phyloP scores from a whole-genome alignment of 2,113 vertebrate genomes.

The Albula glossodonta region DNA sequence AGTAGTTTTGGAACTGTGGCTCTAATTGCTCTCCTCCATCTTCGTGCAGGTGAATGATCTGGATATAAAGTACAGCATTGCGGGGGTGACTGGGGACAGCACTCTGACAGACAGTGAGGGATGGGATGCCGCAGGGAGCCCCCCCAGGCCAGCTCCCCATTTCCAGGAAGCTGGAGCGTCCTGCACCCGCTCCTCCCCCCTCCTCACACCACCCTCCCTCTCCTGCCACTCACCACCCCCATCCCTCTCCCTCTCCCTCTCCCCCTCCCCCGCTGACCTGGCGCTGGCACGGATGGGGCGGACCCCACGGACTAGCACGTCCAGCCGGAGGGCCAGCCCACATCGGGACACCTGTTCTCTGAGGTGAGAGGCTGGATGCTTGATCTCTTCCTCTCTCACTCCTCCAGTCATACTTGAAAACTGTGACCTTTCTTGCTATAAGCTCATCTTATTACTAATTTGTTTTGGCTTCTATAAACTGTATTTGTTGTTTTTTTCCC shows the following conservation, averaged over 20 bases:
- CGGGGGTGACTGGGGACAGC: conserved; percentile 56
- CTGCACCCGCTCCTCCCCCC: conserved; percentile 44
- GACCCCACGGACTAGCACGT: conserved; percentile 51
- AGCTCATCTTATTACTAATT: neutral
- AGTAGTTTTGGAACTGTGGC: neutral
- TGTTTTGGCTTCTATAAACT: neutral
- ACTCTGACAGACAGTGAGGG: conserved; percentile 57
- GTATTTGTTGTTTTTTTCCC: no score
- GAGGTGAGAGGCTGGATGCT: conserved; percentile 55
- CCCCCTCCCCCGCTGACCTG: conserved; percentile 38
- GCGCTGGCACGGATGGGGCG: conserved; percentile 54
- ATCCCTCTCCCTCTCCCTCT: conserved; percentile 9
- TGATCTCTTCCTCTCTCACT: neutral
- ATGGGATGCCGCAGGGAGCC: conserved; percentile 34
- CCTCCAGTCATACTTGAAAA: neutral
- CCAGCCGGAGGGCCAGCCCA: conserved; percentile 54
- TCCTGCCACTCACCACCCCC: conserved; percentile 34
- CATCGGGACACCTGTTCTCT: conserved; percentile 58
- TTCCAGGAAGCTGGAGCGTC: neutral
- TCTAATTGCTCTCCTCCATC: conserved; percentile 14
- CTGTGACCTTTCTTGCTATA: neutral
- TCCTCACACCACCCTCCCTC: conserved; percentile 25
- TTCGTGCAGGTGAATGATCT: conserved; percentile 63
- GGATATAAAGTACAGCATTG: conserved; percentile 54
- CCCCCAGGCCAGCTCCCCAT: conserved; percentile 30